These are phyloP conservation scores for Parauchenoglanis ngamensis DNA, from an alignment of 2,797 vertebrate genomes.

Conservation along the genomic window DNA sequence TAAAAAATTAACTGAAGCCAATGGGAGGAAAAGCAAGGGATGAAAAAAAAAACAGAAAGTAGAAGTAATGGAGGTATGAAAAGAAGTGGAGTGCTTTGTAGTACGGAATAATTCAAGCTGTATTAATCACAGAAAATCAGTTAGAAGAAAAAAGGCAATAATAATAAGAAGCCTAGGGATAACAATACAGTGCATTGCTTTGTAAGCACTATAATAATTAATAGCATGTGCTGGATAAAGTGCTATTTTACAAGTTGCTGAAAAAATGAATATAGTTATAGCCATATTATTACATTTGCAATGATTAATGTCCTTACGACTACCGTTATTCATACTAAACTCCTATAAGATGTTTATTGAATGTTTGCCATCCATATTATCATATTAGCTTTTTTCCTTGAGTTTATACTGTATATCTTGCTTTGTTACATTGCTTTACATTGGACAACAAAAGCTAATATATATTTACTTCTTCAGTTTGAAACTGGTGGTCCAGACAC, in stretches of 20 bases:
- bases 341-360: neutral
- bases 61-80: too few species aligned
- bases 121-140: too few species aligned
- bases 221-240: neutral
- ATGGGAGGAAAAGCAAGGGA: too few species aligned
- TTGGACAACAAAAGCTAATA: neutral
- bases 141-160: too few species aligned
- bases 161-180: too few species aligned
- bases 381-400: neutral
- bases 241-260: neutral
- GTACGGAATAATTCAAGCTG: too few species aligned
- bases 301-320: neutral
- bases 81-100: too few species aligned
- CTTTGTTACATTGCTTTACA: neutral
- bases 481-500: neutral
- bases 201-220: neutral
- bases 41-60: too few species aligned
- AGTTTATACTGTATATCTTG: neutral
- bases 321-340: neutral
- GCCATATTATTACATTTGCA: neutral
- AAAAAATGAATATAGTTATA: neutral
- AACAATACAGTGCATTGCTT: too few species aligned
- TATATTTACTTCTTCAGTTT: neutral
- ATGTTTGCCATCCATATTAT: neutral
- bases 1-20: too few species aligned